Percentiles rank a stretch among this genome's conserved stretches.
Evolutionary conservation across 2,113 vertebrate genomes (phyloP).

Genomic region (Tragelaphus scriptus): DNA sequence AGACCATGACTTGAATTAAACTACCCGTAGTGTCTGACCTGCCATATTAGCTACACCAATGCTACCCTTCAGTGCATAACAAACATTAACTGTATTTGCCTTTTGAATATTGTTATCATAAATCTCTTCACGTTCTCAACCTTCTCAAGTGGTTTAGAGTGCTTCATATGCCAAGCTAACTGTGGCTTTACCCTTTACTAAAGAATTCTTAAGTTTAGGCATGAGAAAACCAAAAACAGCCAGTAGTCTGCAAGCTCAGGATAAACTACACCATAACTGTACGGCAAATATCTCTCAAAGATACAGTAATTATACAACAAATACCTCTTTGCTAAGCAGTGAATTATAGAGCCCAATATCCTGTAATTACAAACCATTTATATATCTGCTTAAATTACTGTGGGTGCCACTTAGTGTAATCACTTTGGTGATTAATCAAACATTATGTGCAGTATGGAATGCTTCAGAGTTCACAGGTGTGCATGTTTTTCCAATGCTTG

Average conservation of each 20-base stretch:
- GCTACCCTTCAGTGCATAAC: not conserved
- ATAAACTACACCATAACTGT: conserved; percentile 40
- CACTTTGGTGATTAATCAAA: conserved; percentile 75
- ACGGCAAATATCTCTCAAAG: conserved; percentile 57
- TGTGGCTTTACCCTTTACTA: not conserved
- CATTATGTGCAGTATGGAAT: conserved; percentile 61
- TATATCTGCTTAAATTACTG: conserved; percentile 76
- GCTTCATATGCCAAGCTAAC: conserved; percentile 1
- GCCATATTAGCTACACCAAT: not conserved
- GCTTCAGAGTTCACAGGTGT: conserved; percentile 73
- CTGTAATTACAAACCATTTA: conserved; percentile 76
- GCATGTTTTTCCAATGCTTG: conserved; percentile 54
- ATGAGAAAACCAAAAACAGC: not conserved
- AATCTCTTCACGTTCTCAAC: not conserved
- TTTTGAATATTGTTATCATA: conserved; percentile 39
- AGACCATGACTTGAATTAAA: not conserved
- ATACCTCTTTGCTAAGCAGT: conserved; percentile 71
- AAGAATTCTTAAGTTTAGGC: conserved; percentile 26
- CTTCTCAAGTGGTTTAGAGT: not conserved
- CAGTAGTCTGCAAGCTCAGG: not conserved
- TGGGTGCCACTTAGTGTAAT: conserved; percentile 73
- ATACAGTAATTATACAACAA: conserved; percentile 70
- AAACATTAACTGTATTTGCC: conserved; percentile 16
- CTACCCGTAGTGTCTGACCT: not conserved
- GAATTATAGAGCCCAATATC: conserved; percentile 75